These are phyloP conservation scores for Aspidiotus destructor DNA, from an alignment of 2,888 invertebrate genomes.

Conservation along the genomic window DNA sequence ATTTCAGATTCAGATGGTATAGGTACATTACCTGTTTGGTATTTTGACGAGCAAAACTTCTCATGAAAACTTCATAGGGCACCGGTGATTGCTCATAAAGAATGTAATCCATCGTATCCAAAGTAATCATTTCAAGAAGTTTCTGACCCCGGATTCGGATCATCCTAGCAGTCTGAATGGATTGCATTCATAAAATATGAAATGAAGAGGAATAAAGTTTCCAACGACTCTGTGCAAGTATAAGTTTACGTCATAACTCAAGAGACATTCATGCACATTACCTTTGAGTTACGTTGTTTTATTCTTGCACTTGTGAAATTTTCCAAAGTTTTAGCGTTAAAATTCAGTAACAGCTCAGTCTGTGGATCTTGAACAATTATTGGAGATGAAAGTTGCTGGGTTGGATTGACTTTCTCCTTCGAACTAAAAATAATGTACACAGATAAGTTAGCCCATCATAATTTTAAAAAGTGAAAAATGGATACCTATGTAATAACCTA, in stretches of 20 bases:
- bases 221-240: neutral
- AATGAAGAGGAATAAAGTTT: neutral
- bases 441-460: no score
- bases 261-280: constrained; percentile 19
- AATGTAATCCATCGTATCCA: constrained; percentile 55
- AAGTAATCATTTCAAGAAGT: constrained; percentile 57
- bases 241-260: neutral
- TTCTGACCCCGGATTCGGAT: constrained; percentile 48
- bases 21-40: constrained; percentile 49
- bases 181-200: no score
- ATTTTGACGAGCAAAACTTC: constrained; percentile 57
- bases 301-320: constrained; percentile 39
- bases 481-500: no score
- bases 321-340: constrained; percentile 18
- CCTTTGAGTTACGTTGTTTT: constrained; percentile 40
- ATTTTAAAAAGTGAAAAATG: no score
- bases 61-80: constrained; percentile 62
- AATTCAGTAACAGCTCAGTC: neutral
- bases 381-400: no score
- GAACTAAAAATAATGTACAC: no score
- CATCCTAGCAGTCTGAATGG: constrained; percentile 36
- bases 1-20: no score
- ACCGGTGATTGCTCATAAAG: constrained; percentile 61
- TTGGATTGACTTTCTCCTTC: no score
- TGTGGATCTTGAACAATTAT: no score